phyloP scores from a whole-genome alignment of 2,797 vertebrate genomes.

The Sphenopsis melanotis region DNA sequence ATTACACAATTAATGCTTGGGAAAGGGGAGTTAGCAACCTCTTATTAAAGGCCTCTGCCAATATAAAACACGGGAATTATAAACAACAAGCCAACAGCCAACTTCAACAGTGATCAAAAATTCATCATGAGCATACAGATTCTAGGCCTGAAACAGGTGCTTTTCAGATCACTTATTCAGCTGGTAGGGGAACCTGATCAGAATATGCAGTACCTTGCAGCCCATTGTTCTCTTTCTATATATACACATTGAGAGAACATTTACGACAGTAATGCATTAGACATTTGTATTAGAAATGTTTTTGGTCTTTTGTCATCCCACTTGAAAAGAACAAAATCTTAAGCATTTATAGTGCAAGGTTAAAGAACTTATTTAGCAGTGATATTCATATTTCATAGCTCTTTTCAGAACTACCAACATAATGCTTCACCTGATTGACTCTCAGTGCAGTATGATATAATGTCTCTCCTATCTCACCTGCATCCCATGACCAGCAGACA shows the following conservation, averaged over 20 bases:
- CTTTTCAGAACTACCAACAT: neutral
- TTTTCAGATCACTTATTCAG: constrained; percentile 31
- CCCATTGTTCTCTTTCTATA: constrained; percentile 56
- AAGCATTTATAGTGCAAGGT: neutral
- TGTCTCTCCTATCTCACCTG: neutral
- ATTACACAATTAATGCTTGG: neutral
- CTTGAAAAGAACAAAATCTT: constrained; percentile 22
- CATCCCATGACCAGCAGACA: neutral
- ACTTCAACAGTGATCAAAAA: neutral
- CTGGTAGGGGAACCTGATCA: constrained; percentile 24
- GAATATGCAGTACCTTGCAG: constrained; percentile 19
- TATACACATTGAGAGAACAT: constrained; percentile 18
- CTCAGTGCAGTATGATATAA: neutral
- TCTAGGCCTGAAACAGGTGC: neutral
- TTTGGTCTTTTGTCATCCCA: constrained; percentile 39
- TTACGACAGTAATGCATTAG: constrained; percentile 43
- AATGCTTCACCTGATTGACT: neutral
- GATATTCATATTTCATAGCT: neutral
- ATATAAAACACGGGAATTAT: neutral
- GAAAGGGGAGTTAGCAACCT: neutral
- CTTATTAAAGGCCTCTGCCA: neutral
- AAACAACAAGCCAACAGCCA: neutral
- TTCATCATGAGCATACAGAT: neutral
- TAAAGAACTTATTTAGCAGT: constrained; percentile 25
- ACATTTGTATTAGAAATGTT: constrained; percentile 31